These are phyloP conservation scores for Gastrophysa polygoni DNA, from an alignment of 2,888 invertebrate species.

Conservation along the genomic window DNA sequence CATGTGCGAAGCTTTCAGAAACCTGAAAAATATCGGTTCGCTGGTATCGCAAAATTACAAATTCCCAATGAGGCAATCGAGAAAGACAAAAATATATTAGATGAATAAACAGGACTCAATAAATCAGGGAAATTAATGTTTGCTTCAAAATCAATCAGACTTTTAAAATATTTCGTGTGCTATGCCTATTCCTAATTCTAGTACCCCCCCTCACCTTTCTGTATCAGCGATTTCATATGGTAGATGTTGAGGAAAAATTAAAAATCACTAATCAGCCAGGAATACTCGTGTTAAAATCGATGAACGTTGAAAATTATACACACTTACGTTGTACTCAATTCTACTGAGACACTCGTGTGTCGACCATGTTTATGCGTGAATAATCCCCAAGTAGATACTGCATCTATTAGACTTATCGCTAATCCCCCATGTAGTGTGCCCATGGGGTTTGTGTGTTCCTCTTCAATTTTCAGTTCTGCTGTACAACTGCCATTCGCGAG, in stretches of 20 bases:
- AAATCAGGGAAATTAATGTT: too few relatives aligned
- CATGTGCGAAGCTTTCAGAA: slow-evolving; percentile 73
- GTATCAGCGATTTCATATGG: too few relatives aligned
- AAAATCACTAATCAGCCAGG: too few relatives aligned
- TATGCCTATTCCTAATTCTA: too few relatives aligned
- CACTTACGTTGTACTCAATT: slow-evolving; percentile 78
- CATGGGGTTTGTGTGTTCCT: slow-evolving; percentile 74
- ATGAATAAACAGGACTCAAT: too few relatives aligned
- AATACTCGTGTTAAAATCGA: not conserved
- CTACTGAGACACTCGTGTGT: slow-evolving; percentile 81
- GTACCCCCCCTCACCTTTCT: too few relatives aligned
- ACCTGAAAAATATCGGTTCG: slow-evolving; percentile 75
- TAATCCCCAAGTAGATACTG: slow-evolving; percentile 79
- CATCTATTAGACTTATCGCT: slow-evolving; percentile 79
- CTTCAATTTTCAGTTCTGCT: slow-evolving; percentile 77
- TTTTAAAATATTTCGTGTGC: too few relatives aligned
- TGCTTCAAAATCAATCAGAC: too few relatives aligned
- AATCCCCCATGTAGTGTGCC: slow-evolving; percentile 87
- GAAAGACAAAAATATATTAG: too few relatives aligned
- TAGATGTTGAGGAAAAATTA: too few relatives aligned
- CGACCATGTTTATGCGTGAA: slow-evolving; percentile 64
- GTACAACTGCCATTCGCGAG: slow-evolving; percentile 75
- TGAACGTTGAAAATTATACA: not conserved
- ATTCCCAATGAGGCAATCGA: too few relatives aligned
- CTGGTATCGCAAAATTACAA: too few relatives aligned